phyloP scores from a whole-genome alignment of 2,888 invertebrate species.

The Plemyria rubiginata region DNA sequence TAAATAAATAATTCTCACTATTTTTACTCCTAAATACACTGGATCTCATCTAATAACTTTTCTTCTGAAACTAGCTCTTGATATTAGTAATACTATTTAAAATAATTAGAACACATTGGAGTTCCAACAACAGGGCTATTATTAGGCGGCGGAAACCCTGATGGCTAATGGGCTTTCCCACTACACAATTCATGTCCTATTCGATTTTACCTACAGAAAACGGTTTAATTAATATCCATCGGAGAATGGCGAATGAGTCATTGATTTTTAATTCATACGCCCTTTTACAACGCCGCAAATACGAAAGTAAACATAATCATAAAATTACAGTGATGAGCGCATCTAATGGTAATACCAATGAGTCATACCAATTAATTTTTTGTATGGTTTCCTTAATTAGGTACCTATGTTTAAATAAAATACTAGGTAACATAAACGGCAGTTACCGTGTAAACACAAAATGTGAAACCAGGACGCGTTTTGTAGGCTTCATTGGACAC shows the following conservation, averaged over 20 bases:
- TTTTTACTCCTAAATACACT: constrained; percentile 49
- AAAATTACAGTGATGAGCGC: too few species aligned
- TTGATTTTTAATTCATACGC: not conserved
- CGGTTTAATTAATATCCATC: too few species aligned
- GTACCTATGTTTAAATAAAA: not conserved
- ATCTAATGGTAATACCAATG: not conserved
- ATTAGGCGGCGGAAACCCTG: constrained; percentile 16
- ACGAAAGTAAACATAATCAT: not conserved
- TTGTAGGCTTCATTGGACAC: too few species aligned
- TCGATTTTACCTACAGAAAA: not conserved
- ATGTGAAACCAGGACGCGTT: not conserved
- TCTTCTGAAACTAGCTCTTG: constrained; percentile 36
- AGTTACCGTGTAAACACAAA: not conserved
- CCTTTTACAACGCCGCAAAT: not conserved
- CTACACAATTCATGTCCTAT: not conserved
- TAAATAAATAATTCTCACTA: constrained; percentile 57
- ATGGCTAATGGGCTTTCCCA: not conserved
- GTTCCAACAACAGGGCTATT: not conserved
- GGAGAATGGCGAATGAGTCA: too few species aligned
- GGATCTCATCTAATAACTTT: constrained; percentile 43
- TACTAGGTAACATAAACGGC: not conserved
- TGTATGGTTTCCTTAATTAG: not conserved
- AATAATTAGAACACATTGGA: constrained; percentile 19
- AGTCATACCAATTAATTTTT: not conserved
- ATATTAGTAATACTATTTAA: constrained; percentile 40